Conservation (phyloP, 1,140 invertebrate genomes). For the Cyrtorhinus lividipennis region DNA sequence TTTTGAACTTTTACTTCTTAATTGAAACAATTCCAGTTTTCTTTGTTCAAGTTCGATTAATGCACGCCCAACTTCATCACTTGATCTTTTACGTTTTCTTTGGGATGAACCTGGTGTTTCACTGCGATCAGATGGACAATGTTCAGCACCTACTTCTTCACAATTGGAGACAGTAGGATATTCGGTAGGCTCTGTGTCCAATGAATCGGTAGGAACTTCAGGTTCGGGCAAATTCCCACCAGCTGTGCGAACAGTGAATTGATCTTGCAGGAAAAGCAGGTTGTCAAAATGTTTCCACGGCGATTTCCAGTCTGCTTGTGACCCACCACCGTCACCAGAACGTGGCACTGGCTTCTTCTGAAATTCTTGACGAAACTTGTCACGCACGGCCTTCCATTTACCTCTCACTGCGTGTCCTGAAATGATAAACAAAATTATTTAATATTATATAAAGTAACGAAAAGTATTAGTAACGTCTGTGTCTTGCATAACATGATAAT, state of each 20-base stretch:
- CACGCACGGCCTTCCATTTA: conserved; percentile 8
- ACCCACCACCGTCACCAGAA: conserved; percentile 8
- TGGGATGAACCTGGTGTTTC: background rate
- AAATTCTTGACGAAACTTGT: conserved; percentile 1
- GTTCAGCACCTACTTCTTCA: background rate
- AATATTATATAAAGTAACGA: background rate
- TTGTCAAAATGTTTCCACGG: conserved; percentile 1
- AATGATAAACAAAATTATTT: conserved; percentile 7
- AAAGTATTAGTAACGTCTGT: too few species aligned
- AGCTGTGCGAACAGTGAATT: background rate
- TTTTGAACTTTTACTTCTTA: background rate
- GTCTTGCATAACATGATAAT: too few species aligned
- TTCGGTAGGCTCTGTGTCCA: background rate
- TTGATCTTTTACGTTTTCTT: background rate
- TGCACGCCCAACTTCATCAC: background rate
- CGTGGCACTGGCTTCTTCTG: background rate
- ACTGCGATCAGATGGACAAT: background rate
- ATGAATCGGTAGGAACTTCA: background rate
- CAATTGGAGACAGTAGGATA: background rate
- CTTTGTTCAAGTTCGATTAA: background rate
- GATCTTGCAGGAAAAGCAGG: conserved; percentile 9
- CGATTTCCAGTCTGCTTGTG: conserved; percentile 2
- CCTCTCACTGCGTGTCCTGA: conserved; percentile 6
- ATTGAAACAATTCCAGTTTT: background rate
- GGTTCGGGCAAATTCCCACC: conserved; percentile 3